phyloP scores from a whole-genome alignment of 2,888 invertebrate species.

The Cantharis flavilabris region DNA sequence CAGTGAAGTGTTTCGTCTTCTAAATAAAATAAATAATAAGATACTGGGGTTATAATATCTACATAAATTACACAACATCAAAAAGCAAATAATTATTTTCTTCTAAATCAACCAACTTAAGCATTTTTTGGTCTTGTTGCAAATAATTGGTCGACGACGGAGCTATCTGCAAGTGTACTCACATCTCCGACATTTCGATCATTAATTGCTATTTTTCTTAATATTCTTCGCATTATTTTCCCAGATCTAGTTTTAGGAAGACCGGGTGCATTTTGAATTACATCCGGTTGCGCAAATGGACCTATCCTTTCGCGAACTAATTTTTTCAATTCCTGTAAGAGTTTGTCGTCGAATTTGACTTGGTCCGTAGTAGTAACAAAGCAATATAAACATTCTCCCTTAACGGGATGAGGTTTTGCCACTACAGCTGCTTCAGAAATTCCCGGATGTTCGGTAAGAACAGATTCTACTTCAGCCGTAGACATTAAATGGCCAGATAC shows the following conservation, averaged over 20 bases:
- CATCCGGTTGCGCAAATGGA: constrained; percentile 94
- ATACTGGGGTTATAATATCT: not conserved
- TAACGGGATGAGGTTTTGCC: constrained; percentile 89
- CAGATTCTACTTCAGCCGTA: constrained; percentile 91
- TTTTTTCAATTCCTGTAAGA: constrained; percentile 74
- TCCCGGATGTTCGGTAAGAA: constrained; percentile 74
- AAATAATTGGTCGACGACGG: constrained; percentile 82
- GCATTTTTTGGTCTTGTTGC: constrained; percentile 64
- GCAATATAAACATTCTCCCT: constrained; percentile 97
- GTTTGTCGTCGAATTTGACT: constrained; percentile 68
- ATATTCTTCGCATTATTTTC: constrained; percentile 95
- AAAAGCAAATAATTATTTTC: not conserved
- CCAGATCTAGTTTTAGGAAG: constrained; percentile 97
- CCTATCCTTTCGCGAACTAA: constrained; percentile 90
- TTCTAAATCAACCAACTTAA: constrained; percentile 32
- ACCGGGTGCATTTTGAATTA: constrained; percentile 90
- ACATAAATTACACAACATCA: not conserved
- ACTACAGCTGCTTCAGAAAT: constrained; percentile 97
- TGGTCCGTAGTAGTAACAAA: constrained; percentile 91
- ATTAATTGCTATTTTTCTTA: constrained; percentile 90
- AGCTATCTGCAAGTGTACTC: constrained; percentile 91
- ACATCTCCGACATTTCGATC: constrained; percentile 91
- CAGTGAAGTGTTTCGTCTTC: not conserved
- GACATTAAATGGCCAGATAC: constrained; percentile 98
- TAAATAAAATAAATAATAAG: constrained; percentile 2